A percentile compares a stretch with the other conserved stretches of the same genome.
Evolutionary conservation across 2,113 vertebrate species (phyloP).

Genomic region (Menura novaehollandiae): DNA sequence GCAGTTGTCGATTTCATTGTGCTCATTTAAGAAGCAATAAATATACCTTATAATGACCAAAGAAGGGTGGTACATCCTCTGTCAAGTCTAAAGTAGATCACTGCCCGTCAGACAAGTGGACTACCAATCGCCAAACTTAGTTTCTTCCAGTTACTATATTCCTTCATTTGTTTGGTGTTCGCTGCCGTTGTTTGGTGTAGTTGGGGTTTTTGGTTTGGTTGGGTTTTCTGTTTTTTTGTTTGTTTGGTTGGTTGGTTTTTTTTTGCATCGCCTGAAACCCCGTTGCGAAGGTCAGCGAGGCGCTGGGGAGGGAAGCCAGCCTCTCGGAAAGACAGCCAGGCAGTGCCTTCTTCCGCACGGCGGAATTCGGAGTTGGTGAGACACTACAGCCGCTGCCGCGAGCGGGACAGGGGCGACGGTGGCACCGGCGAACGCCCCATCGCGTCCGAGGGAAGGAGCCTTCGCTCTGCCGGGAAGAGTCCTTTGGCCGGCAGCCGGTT

Average conservation of each 20-base stretch:
- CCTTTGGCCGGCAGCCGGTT: background rate
- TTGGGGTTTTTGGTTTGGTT: background rate
- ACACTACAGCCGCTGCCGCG: accelerated
- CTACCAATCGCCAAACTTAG: background rate
- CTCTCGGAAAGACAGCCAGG: background rate
- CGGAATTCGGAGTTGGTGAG: no score
- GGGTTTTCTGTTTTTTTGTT: background rate
- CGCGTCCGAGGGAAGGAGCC: background rate
- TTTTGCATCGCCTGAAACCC: background rate
- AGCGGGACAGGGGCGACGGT: background rate
- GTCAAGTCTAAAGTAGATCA: background rate
- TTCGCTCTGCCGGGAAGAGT: background rate
- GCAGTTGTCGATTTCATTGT: background rate
- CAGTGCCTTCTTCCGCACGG: background rate
- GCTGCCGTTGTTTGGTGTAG: background rate
- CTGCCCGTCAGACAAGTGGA: background rate
- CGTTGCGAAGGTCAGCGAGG: background rate
- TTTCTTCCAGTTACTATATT: background rate
- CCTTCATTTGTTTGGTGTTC: background rate
- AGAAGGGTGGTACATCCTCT: background rate
- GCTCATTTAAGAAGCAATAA: background rate
- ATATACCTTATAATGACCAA: background rate
- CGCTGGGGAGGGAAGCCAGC: accelerated
- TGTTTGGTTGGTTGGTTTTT: background rate
- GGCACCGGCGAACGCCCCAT: background rate